Percentiles rank a stretch among this genome's conserved stretches.
phyloP scores from a whole-genome alignment of 2,797 vertebrate genomes.

The Aratinga solstitialis region DNA sequence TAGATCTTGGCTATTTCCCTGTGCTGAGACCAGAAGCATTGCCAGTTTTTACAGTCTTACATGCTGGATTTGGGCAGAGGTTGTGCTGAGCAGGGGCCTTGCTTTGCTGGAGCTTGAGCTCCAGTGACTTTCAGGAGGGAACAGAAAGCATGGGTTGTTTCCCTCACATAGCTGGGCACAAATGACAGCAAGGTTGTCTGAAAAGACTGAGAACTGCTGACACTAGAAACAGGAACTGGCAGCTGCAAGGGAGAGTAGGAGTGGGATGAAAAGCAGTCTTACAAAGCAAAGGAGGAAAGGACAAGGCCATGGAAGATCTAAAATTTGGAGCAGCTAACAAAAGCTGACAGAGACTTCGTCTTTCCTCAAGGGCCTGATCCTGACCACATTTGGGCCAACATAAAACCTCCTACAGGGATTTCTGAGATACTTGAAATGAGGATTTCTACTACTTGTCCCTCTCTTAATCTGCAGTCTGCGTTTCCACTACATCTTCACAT shows the following conservation, averaged over 20 bases:
- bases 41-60: neutral
- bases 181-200: neutral
- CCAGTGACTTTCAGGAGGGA: neutral
- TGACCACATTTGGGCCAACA: neutral
- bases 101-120: neutral
- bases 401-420: neutral
- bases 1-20: neutral
- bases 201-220: slow-evolving; percentile 43
- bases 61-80: neutral
- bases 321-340: slow-evolving; percentile 7
- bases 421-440: neutral
- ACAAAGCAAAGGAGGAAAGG: neutral
- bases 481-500: neutral
- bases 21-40: neutral
- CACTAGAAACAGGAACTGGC: slow-evolving; percentile 28
- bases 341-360: neutral
- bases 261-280: slow-evolving; percentile 18
- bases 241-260: slow-evolving; percentile 25
- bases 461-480: neutral
- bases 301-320: neutral
- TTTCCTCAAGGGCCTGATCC: neutral
- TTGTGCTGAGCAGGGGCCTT: neutral
- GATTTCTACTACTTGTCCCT: neutral
- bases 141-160: slow-evolving; percentile 11
- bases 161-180: neutral